Evolutionary conservation across 2,113 vertebrate genomes (phyloP), one percentile per base, ranked within the genome.

Genomic region (Grantiella picta): DNA sequence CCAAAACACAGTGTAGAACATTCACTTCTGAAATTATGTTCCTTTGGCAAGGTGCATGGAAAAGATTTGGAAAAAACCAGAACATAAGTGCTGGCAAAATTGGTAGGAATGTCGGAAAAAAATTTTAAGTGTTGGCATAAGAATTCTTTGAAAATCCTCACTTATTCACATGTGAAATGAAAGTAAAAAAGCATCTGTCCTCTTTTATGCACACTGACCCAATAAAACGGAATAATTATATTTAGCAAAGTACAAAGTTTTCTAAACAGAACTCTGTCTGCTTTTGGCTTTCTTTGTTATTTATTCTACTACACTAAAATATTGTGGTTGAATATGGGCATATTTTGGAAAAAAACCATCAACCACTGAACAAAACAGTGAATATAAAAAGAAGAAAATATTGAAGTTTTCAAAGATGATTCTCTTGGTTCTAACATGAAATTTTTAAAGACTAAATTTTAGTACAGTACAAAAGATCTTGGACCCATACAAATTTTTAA

Each of bases 21-120:
- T 96, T 97, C 90, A 96, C 83, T 97, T 97, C 89, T 97, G 89
- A 98, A 97, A 97, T 98, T 95, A 97, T 95, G 96, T 97, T 97
- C 93, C 93, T 97, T 97, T 98, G 98, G 97, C 97, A 97, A 97
- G 86, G 80, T 95, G 54, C 76, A 97, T 97, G 97, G 97, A 98
- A 98, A 97, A 98, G 94, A 97, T 97, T 96, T 92, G 61, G 89
- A 13, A 77, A 93, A 96, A 96, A 97, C 92, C 44, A 50, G 77
- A 89, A 82, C 76, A 90, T 91, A 94, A 97, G 95, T 81, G 92
- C 92, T 97, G 97, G 97, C 97, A 97, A 97, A 97, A 97, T 97
- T 97, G 95, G 93, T 94, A 98, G 93, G 97, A 98, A 98, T 98
- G 97, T 96, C 14, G 64, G 96, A 97, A 98, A 97, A 96, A 97